Evolutionary conservation across 2,797 vertebrate genomes (phyloP).

Genomic region (Bradypodion ventrale): DNA sequence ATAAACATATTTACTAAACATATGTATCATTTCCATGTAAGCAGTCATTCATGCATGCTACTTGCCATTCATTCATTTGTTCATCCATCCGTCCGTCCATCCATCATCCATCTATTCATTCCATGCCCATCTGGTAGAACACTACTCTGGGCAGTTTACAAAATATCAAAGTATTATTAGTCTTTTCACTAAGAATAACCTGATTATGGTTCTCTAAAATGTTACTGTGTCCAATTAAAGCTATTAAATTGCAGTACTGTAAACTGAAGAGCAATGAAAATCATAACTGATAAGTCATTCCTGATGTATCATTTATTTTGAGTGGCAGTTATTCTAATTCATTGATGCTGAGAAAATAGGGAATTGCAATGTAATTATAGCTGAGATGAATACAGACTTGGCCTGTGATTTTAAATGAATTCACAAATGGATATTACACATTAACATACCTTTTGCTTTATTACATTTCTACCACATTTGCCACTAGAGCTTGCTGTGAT

Average conservation of each 20-base stretch:
- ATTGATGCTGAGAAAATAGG: slow-evolving; percentile 6
- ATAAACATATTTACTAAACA: no score
- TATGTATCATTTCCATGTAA: no score
- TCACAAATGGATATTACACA: slow-evolving; percentile 18
- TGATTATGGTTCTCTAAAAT: not conserved
- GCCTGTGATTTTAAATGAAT: slow-evolving; percentile 22
- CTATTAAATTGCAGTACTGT: not conserved
- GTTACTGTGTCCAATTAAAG: not conserved
- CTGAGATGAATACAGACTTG: slow-evolving; percentile 7
- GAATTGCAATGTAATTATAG: not conserved
- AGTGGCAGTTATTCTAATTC: slow-evolving; percentile 14
- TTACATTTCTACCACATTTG: slow-evolving; percentile 51
- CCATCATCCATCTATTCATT: no score
- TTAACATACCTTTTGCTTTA: slow-evolving; percentile 35
- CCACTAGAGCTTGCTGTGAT: slow-evolving; percentile 66
- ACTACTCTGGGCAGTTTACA: no score
- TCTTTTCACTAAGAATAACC: not conserved
- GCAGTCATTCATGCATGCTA: not conserved
- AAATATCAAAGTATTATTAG: no score
- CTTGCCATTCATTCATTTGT: not conserved
- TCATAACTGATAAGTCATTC: not conserved
- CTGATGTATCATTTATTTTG: slow-evolving; percentile 14
- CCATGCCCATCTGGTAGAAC: no score
- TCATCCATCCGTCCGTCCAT: no score
- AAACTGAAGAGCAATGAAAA: not conserved